Percentiles rank a stretch among this genome's conserved stretches.
phyloP scores from a whole-genome alignment of 2,888 invertebrate genomes.

The Drosophila paracracens region DNA sequence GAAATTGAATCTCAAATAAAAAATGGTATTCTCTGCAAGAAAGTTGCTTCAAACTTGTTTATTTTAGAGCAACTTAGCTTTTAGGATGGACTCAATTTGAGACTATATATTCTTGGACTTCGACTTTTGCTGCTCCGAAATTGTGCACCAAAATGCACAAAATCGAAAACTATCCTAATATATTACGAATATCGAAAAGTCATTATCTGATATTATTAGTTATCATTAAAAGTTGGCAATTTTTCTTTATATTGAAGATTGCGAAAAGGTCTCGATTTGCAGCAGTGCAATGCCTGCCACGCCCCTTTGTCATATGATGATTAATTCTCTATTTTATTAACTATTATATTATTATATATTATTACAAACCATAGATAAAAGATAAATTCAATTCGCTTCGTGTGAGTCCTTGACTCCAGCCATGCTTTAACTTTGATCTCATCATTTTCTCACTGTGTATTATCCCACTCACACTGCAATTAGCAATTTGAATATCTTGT shows the following conservation, averaged over 20 bases:
- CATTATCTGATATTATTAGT: too few relatives aligned
- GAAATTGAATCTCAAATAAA: too few relatives aligned
- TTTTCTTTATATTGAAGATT: not conserved
- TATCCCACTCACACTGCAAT: not conserved
- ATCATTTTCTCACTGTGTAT: not conserved
- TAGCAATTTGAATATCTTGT: not conserved
- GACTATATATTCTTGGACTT: too few relatives aligned
- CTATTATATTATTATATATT: not conserved
- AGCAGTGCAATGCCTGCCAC: not conserved
- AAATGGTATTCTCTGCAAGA: too few relatives aligned
- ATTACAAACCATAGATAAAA: not conserved
- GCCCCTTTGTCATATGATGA: not conserved
- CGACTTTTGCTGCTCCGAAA: too few relatives aligned
- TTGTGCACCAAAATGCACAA: too few relatives aligned
- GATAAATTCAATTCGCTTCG: not conserved
- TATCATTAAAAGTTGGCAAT: not conserved
- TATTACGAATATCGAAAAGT: too few relatives aligned
- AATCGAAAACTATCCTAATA: too few relatives aligned
- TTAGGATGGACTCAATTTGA: too few relatives aligned
- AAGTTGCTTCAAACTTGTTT: too few relatives aligned
- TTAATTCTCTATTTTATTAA: too few relatives aligned
- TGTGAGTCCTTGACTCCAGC: not conserved
- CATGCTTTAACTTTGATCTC: not conserved
- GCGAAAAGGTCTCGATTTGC: not conserved
- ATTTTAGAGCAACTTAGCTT: too few relatives aligned